Evolutionary conservation across 1,140 invertebrate species (phyloP), one percentile per base, ranked within the genome.

Genomic region (Sinella curviseta): DNA sequence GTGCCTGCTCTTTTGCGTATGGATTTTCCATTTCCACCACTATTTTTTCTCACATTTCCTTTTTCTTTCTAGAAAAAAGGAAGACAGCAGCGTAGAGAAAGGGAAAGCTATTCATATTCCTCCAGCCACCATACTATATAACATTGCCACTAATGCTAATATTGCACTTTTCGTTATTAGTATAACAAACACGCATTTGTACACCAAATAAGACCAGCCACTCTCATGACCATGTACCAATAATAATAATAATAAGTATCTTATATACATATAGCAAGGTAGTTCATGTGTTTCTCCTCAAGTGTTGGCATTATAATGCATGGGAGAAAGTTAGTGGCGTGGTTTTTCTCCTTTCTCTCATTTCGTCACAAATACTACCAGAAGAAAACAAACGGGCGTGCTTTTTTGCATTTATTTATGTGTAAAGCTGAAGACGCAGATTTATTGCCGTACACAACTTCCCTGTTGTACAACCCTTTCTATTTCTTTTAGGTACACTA

Each of bases 341-440:
- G 39, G 4, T 48, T 60, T 60, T 60, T 60, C n/a, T 3, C 24
- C 24, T 60, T n/a, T n/a, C n/a, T 8, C 55, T 12, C n/a, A 60
- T 60, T 60, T 60, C 55, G 55, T 60, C 55, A 60, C 55, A 60
- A 60, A 24, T 3, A n/a, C n/a, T n/a, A n/a, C n/a, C n/a, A 48
- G 17, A 4, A 60, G 55, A 60, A 60, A 60, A 60, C 55, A 60
- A 60, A 60, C 55, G 55, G 55, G 55, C 24, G 55, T 26, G 55
- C 55, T 60, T 60, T n/a, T 26, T 60, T 60, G 14, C 55, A 60
- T 60, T 60, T 60, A 60, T 60, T 60, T 60, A 60, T 60, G 55
- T 60, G 24, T 24, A 60, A 17, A 3, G 55, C n/a, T 4, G 12
- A 60, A 60, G 55, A 60, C 55, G 24, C 55, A 60, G 55, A 60